These are phyloP conservation scores for Cydia amplana DNA, from an alignment of 1,140 invertebrate species.

Conservation along the genomic window DNA sequence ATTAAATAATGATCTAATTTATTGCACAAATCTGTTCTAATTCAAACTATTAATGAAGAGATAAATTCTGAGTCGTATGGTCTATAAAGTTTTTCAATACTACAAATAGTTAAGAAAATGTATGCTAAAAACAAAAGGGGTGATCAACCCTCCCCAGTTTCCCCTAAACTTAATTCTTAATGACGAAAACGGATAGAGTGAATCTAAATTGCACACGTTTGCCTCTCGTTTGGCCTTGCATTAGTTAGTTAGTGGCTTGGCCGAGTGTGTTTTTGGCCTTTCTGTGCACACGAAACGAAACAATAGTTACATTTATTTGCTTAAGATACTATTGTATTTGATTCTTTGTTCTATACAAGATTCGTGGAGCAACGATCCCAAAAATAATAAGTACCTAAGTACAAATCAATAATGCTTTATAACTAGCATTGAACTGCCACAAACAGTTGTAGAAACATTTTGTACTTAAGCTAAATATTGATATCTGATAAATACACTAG, in stretches of 20 bases:
- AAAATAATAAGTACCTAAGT: too few species aligned
- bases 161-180: constrained; percentile 20
- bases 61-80: too few species aligned
- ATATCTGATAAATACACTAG: constrained; percentile 15
- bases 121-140: too few species aligned
- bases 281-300: constrained; percentile 41
- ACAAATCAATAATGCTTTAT: constrained; percentile 19
- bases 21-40: too few species aligned
- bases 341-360: constrained; percentile 32
- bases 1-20: too few species aligned
- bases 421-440: constrained; percentile 18
- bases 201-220: constrained; percentile 32
- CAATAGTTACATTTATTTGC: constrained; percentile 20
- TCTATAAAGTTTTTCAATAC: too few species aligned
- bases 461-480: neutral
- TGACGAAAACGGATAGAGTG: constrained; percentile 30
- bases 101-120: too few species aligned
- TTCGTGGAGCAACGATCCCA: neutral
- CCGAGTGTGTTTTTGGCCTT: constrained; percentile 40
- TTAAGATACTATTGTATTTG: constrained; percentile 1
- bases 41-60: too few species aligned
- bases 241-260: constrained; percentile 38
- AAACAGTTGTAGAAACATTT: constrained; percentile 29
- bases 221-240: constrained; percentile 49
- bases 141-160: too few species aligned